Evolutionary conservation across 2,113 vertebrate species (phyloP).

Genomic region (Castor canadensis): DNA sequence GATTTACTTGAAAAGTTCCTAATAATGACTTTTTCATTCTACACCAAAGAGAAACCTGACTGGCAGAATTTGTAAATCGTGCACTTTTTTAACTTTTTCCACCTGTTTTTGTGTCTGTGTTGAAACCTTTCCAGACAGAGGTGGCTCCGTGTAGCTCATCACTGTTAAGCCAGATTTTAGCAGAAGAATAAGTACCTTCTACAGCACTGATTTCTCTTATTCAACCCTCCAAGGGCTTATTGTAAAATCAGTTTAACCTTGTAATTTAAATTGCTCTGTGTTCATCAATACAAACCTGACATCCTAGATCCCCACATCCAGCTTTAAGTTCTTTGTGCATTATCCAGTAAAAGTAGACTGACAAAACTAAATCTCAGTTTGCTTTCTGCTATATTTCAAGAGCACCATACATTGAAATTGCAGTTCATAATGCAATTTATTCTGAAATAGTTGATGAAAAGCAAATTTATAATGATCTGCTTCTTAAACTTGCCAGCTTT

Average conservation of each 20-base stretch:
- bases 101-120: conserved; percentile 75
- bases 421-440: not conserved
- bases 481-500: not conserved
- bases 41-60: not conserved
- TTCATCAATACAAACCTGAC: conserved; percentile 72
- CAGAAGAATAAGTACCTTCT: conserved; percentile 78
- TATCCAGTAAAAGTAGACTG: not conserved
- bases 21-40: not conserved
- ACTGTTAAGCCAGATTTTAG: conserved; percentile 77
- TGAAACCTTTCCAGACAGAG: conserved; percentile 71
- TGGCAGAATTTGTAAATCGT: not conserved
- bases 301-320: not conserved
- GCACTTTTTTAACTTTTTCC: conserved; percentile 51
- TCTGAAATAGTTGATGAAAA: not conserved
- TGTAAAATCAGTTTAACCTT: conserved; percentile 79
- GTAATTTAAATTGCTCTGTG: conserved; percentile 79
- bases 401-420: not conserved
- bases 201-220: conserved; percentile 79
- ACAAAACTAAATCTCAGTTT: not conserved
- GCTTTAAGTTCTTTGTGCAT: conserved; percentile 6
- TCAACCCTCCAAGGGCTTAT: conserved; percentile 79
- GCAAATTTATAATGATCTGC: not conserved
- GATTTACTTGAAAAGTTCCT: not conserved
- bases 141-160: conserved; percentile 80
- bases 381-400: not conserved